Evolutionary conservation across 2,888 invertebrate genomes (phyloP).

Genomic region (Dolichomitus sp.): DNA sequence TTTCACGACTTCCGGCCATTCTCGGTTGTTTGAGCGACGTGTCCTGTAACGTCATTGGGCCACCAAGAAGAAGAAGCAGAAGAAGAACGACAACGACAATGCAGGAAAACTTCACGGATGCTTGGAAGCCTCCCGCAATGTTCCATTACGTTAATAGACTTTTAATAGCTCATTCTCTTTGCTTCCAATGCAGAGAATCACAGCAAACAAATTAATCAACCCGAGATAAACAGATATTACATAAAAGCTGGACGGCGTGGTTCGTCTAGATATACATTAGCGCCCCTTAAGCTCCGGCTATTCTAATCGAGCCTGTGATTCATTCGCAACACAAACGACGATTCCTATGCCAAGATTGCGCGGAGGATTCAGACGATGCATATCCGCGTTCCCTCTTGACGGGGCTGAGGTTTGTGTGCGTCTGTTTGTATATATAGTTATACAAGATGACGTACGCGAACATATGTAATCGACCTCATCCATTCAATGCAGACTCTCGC

Average conservation of each 20-base stretch:
- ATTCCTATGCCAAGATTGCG: conserved; percentile 37
- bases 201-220: conserved; percentile 27
- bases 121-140: conserved; percentile 66
- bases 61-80: neutral
- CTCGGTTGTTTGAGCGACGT: conserved; percentile 83
- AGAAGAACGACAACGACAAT: conserved; percentile 18
- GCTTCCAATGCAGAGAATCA: neutral
- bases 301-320: conserved; percentile 38
- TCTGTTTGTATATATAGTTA: neutral
- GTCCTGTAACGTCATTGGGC: conserved; percentile 83
- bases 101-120: conserved; percentile 77
- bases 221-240: conserved; percentile 24
- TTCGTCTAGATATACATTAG: neutral
- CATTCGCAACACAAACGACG: conserved; percentile 41
- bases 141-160: conserved; percentile 17
- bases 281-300: conserved; percentile 16
- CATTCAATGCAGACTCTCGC: neutral
- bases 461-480: conserved; percentile 2
- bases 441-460: neutral
- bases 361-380: conserved; percentile 15
- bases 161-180: conserved; percentile 12
- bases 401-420: neutral
- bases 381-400: conserved; percentile 23
- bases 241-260: neutral
- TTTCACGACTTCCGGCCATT: conserved; percentile 86